Evolutionary conservation across 2,888 invertebrate genomes (phyloP).

Genomic region (Diloba caeruleocephala): DNA sequence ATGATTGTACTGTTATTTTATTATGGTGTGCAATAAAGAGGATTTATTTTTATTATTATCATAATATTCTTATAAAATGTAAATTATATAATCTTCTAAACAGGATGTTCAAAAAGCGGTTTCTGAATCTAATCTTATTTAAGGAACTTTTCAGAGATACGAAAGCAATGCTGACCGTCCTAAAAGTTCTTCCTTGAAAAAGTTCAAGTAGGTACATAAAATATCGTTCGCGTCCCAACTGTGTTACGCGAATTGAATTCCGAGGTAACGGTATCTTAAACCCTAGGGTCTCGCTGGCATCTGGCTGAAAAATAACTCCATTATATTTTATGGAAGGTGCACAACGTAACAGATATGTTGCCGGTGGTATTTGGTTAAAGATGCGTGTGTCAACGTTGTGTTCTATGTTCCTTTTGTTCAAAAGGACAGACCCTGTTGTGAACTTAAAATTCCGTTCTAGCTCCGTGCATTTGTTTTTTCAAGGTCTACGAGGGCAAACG

Average conservation of each 20-base stretch:
- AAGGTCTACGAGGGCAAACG: no score
- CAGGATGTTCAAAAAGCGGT: conserved; percentile 24
- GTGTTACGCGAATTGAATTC: conserved; percentile 54
- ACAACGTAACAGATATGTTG: conserved; percentile 39
- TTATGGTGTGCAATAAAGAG: no score
- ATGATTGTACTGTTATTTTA: no score
- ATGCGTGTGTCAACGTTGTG: conserved; percentile 39
- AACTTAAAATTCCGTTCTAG: no score
- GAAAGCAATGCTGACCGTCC: conserved; percentile 19
- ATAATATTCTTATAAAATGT: conserved; percentile 1
- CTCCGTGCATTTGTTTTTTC: no score
- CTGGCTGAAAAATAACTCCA: conserved; percentile 48
- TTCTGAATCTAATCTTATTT: conserved; percentile 24
- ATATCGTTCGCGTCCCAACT: conserved; percentile 44
- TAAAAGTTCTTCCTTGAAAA: conserved; percentile 39
- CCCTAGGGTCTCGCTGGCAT: conserved; percentile 35
- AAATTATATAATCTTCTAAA: conserved; percentile 23
- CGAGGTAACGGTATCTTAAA: conserved; percentile 50
- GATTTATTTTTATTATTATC: no score
- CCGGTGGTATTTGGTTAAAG: neutral
- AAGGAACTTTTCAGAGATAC: conserved; percentile 13
- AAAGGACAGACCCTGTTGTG: no score
- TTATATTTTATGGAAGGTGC: conserved; percentile 36
- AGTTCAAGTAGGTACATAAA: conserved; percentile 52
- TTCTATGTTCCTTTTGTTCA: neutral